A percentile compares a stretch with the other conserved stretches of the same genome.
Conservation (phyloP, 2,113 vertebrate species). For the Bombycilla garrulus region DNA sequence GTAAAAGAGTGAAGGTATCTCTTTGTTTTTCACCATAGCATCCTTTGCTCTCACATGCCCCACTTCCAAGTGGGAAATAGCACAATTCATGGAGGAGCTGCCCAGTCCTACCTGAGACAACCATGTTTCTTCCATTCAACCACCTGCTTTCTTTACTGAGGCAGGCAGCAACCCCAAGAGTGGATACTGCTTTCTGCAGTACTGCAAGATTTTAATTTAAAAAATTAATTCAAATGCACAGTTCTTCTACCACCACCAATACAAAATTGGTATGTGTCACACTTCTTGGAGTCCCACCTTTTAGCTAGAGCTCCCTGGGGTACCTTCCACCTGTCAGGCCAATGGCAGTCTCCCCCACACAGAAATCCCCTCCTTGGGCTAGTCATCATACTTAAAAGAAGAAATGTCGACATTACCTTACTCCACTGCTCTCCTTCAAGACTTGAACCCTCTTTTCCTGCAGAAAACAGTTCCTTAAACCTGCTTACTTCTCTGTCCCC, state of each 20-base stretch:
- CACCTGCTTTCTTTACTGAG: neutral
- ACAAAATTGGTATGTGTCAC: neutral
- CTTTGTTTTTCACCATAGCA: neutral
- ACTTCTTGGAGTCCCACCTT: neutral
- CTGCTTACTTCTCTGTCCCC: neutral
- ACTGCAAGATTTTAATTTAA: neutral
- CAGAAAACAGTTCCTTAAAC: neutral
- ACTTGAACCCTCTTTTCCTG: neutral
- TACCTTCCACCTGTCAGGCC: neutral
- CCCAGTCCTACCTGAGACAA: neutral
- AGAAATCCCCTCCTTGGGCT: neutral
- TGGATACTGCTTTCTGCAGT: neutral
- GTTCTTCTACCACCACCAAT: neutral
- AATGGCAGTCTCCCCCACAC: accelerated
- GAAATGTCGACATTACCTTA: neutral
- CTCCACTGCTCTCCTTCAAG: neutral
- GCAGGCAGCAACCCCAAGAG: neutral
- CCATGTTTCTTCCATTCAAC: neutral
- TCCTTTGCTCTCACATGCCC: neutral
- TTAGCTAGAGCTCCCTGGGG: neutral
- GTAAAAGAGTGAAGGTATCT: neutral
- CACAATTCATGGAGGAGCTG: neutral
- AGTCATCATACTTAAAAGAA: neutral
- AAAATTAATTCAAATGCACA: neutral
- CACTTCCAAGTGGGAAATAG: neutral